Evolutionary conservation across 1,140 invertebrate genomes (phyloP), one percentile per base, ranked within the genome.

Genomic region (Protaetia brevitarsis): DNA sequence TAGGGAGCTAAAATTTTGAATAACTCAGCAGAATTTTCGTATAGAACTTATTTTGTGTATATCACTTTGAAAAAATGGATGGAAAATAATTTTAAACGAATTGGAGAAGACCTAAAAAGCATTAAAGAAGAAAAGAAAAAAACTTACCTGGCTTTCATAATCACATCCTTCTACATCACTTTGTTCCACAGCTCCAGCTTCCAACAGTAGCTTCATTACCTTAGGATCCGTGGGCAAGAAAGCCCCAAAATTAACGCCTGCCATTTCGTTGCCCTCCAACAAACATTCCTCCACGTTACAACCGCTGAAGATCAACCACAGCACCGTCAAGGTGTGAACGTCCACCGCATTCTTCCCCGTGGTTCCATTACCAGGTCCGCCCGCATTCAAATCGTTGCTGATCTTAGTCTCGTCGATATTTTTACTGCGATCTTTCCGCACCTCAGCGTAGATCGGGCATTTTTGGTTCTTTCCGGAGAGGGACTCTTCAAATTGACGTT

Each of bases 281-380:
- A 89, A 80, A 59, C 87, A 88, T 0, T 86, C 82, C 28, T 88
- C 85, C 16, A 89, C 82, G 5, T 85, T 83, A 29, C 85, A 88
- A 0, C 87, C 85, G 26, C 85, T 87, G 64, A 85, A 81, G 30
- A 89, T 79, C 58, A 90, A 81, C 88, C 88, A 89, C 0, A 89
- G 77, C 3, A 88, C 81, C 16, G 87, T 83, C 29, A 89, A 75
- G 0, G 85, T 86, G 69, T 89, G 86, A 5, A 84, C 77, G 66
- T 89, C 87, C 10, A 88, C 59, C 11, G 65, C 66, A 7, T 3
- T 23, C 16, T 51, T 51, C 0, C 4, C 31, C 1, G 5, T 34
- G 4, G 1, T 34, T n/a, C 56, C 34, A n/a, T 63, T 61, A 13
- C 45, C 59, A 30, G 67, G 64, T 0, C 65, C 11, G 1, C 34